A percentile compares a stretch with the other conserved stretches of the same genome.
phyloP scores from a whole-genome alignment of 2,888 invertebrate species.

The Plagodis dolabraria region DNA sequence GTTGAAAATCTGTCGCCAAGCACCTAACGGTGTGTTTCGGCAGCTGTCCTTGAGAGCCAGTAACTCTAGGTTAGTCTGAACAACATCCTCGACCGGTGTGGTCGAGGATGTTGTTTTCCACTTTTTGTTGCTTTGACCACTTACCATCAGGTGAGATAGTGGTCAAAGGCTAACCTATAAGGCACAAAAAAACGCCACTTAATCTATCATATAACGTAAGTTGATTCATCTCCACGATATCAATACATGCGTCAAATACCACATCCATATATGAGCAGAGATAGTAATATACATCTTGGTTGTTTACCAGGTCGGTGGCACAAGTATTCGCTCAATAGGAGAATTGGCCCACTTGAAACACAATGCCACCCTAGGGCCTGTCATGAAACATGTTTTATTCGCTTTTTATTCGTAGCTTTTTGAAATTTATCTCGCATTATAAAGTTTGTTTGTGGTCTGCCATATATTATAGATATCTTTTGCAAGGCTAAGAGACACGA shows the following conservation, averaged over 20 bases:
- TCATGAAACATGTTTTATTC: conserved; percentile 49
- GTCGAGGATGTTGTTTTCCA: too few species aligned
- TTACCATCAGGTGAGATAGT: too few species aligned
- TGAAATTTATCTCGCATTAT: conserved; percentile 14
- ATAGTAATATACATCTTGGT: conserved; percentile 33
- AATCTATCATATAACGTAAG: too few species aligned
- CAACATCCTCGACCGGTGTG: too few species aligned
- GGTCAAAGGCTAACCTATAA: too few species aligned
- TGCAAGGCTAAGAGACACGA: not conserved
- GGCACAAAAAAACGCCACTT: too few species aligned
- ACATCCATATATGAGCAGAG: conserved; percentile 44
- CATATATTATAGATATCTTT: conserved; percentile 13
- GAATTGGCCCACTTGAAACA: conserved; percentile 80
- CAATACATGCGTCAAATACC: conserved; percentile 36
- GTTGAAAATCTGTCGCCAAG: too few species aligned
- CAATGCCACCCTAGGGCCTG: conserved; percentile 59
- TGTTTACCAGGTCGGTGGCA: conserved; percentile 79
- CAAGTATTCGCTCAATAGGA: conserved; percentile 74
- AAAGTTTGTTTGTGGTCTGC: conserved; percentile 10
- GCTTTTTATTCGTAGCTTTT: conserved; percentile 37
- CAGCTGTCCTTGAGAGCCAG: too few species aligned
- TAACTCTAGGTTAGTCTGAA: too few species aligned
- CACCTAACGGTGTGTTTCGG: too few species aligned
- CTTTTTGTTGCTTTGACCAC: too few species aligned
- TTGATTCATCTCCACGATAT: too few species aligned